Conservation (phyloP, 2,888 invertebrate genomes). For the Drosophila putrida region DNA sequence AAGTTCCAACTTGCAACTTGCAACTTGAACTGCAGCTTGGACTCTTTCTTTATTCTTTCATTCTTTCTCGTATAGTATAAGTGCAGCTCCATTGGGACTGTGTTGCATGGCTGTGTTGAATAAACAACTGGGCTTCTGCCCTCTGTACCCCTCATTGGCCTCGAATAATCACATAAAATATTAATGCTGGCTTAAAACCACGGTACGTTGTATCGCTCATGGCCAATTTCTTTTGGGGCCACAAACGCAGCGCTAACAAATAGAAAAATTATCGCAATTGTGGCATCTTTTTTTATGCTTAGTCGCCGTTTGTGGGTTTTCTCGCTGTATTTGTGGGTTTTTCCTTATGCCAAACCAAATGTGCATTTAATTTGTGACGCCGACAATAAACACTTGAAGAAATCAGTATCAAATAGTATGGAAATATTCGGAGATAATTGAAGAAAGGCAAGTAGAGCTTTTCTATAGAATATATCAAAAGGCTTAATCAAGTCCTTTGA, state of each 20-base stretch:
- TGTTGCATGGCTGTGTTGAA: constrained; percentile 75
- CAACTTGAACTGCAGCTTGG: constrained; percentile 16
- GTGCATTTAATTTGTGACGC: constrained; percentile 73
- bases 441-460: background rate
- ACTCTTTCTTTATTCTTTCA: constrained; percentile 27
- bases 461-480: no score
- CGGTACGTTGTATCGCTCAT: constrained; percentile 64
- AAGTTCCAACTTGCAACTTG: constrained; percentile 27
- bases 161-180: constrained; percentile 77
- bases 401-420: constrained; percentile 6
- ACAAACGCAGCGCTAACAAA: constrained; percentile 79
- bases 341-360: constrained; percentile 62
- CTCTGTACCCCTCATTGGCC: constrained; percentile 41
- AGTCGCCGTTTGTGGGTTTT: constrained; percentile 46
- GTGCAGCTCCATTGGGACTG: constrained; percentile 33
- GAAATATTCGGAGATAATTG: background rate
- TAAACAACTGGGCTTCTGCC: constrained; percentile 57
- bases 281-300: constrained; percentile 74
- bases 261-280: constrained; percentile 82
- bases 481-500: background rate
- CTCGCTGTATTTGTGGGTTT: constrained; percentile 53
- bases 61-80: background rate
- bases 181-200: constrained; percentile 72
- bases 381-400: constrained; percentile 43
- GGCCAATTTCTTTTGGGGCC: constrained; percentile 77